A percentile compares a stretch with the other conserved stretches of the same genome.
Conservation (phyloP, 1,140 invertebrate species). For the Gonatopus flavifemur region DNA sequence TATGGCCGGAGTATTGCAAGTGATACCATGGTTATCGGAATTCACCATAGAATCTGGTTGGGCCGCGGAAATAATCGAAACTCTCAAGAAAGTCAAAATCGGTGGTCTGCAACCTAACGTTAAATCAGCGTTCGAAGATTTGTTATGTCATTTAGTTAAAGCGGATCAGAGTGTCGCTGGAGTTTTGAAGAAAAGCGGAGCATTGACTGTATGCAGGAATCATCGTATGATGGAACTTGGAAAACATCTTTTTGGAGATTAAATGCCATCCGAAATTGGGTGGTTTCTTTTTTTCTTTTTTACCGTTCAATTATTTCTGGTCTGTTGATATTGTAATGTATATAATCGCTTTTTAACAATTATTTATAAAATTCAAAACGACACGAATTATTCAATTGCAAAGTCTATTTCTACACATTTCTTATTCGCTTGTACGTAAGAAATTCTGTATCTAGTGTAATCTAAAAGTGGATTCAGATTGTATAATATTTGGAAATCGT, state of each 20-base stretch:
- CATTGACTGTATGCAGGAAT: conserved; percentile 78
- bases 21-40: conserved; percentile 85
- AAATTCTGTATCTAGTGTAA: too few species aligned
- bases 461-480: too few species aligned
- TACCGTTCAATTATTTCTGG: conserved; percentile 18
- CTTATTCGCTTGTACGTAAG: too few species aligned
- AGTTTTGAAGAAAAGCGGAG: conserved; percentile 82
- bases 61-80: conserved; percentile 82
- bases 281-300: conserved; percentile 4
- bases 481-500: too few species aligned
- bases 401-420: too few species aligned
- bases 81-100: conserved; percentile 77
- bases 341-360: too few species aligned
- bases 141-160: conserved; percentile 80
- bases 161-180: conserved; percentile 73
- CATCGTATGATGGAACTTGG: conserved; percentile 87
- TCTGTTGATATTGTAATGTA: conserved; percentile 9
- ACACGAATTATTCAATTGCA: too few species aligned
- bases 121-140: conserved; percentile 87
- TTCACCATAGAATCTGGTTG: conserved; percentile 91
- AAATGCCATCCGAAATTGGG: conserved; percentile 51
- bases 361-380: conserved; percentile 15
- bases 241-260: conserved; percentile 82
- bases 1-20: conserved; percentile 75
- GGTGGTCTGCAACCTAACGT: conserved; percentile 79